phyloP scores from a whole-genome alignment of 2,113 vertebrate genomes.

The Varanus komodoensis region DNA sequence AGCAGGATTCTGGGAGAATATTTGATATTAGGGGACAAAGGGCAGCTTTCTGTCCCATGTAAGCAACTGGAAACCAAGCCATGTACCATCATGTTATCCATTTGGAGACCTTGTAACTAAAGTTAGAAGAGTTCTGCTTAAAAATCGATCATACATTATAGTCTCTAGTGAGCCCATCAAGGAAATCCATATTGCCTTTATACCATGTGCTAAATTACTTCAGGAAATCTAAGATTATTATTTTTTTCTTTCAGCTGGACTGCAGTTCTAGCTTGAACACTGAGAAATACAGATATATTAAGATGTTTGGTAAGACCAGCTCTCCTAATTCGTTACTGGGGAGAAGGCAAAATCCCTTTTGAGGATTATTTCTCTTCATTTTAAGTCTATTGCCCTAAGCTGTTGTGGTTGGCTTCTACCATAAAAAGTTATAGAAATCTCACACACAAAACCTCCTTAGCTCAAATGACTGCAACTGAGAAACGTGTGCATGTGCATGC shows the following conservation, averaged over 20 bases:
- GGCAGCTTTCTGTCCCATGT: background rate
- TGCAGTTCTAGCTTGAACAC: slow-evolving; percentile 30
- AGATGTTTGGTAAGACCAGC: slow-evolving; percentile 22
- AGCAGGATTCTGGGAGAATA: background rate
- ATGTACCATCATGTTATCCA: background rate
- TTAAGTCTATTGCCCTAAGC: background rate
- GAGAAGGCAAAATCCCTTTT: accelerated
- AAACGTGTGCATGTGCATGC: slow-evolving; percentile 5
- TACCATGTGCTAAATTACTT: slow-evolving; percentile 39
- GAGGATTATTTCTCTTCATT: slow-evolving; percentile 7
- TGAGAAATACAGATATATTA: background rate
- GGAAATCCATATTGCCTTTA: slow-evolving; percentile 54
- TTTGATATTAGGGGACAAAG: background rate
- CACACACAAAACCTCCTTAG: background rate
- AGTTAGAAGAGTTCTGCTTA: slow-evolving; percentile 53
- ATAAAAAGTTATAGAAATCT: background rate
- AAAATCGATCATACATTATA: slow-evolving; percentile 48
- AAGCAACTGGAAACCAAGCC: background rate
- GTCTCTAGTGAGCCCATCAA: slow-evolving; percentile 40
- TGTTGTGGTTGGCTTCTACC: background rate
- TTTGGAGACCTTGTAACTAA: slow-evolving; percentile 34
- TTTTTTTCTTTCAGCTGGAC: background rate
- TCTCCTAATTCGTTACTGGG: background rate
- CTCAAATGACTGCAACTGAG: slow-evolving; percentile 1
- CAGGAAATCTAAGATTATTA: background rate